These are phyloP conservation scores for Ephialtes manifestator DNA, from an alignment of 2,888 invertebrate genomes.

Conservation along the genomic window DNA sequence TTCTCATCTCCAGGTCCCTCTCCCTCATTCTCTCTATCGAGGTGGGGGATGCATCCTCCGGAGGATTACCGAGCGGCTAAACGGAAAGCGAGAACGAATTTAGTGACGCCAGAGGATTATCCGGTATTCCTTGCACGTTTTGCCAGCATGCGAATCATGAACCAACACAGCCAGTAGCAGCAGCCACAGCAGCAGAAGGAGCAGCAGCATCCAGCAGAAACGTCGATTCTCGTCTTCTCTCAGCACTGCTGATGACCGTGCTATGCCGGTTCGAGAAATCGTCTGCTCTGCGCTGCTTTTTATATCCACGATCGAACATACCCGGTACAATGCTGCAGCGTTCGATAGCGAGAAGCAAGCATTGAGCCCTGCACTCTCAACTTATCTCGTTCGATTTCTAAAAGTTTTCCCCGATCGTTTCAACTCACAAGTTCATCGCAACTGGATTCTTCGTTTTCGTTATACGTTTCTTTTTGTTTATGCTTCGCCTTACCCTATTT, in stretches of 20 bases:
- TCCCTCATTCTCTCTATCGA: not conserved
- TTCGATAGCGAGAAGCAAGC: not conserved
- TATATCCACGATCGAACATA: constrained; percentile 36
- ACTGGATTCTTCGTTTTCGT: constrained; percentile 11
- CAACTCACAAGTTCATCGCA: not conserved
- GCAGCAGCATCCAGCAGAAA: constrained; percentile 34
- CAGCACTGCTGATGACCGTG: constrained; percentile 35
- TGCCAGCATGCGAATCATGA: constrained; percentile 43
- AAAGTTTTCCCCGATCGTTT: constrained; percentile 34
- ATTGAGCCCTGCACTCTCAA: constrained; percentile 26
- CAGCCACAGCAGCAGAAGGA: not conserved
- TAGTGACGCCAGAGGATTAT: constrained; percentile 52
- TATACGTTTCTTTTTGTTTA: not conserved
- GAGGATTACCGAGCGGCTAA: constrained; percentile 55
- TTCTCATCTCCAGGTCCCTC: constrained; percentile 3
- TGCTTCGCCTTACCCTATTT: not conserved
- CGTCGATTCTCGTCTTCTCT: constrained; percentile 35
- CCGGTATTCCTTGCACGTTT: constrained; percentile 65
- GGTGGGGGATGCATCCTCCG: constrained; percentile 44
- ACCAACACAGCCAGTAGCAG: constrained; percentile 25
- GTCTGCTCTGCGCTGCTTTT: constrained; percentile 49
- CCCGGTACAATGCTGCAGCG: not conserved
- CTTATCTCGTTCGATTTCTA: constrained; percentile 28
- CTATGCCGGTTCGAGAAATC: constrained; percentile 52
- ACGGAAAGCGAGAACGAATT: constrained; percentile 65